These are phyloP conservation scores for Poeciliopsis infans DNA, from an alignment of 2,797 vertebrate species.

Conservation along the genomic window DNA sequence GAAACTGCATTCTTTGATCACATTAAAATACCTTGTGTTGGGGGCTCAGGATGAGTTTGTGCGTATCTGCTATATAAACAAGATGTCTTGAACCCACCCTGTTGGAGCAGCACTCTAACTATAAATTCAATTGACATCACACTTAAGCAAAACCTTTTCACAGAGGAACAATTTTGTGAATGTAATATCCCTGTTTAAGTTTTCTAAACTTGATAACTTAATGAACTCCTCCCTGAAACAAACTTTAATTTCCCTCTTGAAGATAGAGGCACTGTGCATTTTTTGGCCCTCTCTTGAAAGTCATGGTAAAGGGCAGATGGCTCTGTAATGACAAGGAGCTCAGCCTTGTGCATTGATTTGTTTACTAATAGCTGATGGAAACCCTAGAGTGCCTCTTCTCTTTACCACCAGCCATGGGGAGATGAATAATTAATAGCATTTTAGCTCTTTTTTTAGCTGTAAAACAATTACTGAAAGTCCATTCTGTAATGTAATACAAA, in stretches of 20 bases:
- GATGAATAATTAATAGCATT: slow-evolving; percentile 85
- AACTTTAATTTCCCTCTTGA: slow-evolving; percentile 39
- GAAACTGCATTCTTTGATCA: slow-evolving; percentile 73
- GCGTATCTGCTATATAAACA: slow-evolving; percentile 51
- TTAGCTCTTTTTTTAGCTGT: slow-evolving; percentile 81
- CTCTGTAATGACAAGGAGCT: slow-evolving; percentile 74
- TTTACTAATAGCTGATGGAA: slow-evolving; percentile 87
- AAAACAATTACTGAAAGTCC: slow-evolving; percentile 81
- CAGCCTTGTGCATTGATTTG: slow-evolving; percentile 84
- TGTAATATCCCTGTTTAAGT: slow-evolving; percentile 26
- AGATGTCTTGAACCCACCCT: slow-evolving; percentile 57
- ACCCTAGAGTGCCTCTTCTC: slow-evolving; percentile 79
- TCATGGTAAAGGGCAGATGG: slow-evolving; percentile 79
- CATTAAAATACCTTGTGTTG: slow-evolving; percentile 74
- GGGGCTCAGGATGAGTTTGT: slow-evolving; percentile 55
- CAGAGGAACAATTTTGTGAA: slow-evolving; percentile 25
- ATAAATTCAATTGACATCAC: slow-evolving; percentile 67
- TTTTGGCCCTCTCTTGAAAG: slow-evolving; percentile 70
- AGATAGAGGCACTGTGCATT: slow-evolving; percentile 46
- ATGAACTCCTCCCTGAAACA: slow-evolving; percentile 22
- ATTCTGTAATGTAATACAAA: slow-evolving; percentile 77
- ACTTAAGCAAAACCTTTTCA: slow-evolving; percentile 60
- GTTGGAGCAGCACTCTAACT: slow-evolving; percentile 58
- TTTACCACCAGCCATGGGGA: slow-evolving; percentile 77
- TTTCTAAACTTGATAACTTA: slow-evolving; percentile 35